These are phyloP conservation scores for Parotocinclus haroldoi DNA, from an alignment of 2,797 vertebrate species.

Conservation along the genomic window DNA sequence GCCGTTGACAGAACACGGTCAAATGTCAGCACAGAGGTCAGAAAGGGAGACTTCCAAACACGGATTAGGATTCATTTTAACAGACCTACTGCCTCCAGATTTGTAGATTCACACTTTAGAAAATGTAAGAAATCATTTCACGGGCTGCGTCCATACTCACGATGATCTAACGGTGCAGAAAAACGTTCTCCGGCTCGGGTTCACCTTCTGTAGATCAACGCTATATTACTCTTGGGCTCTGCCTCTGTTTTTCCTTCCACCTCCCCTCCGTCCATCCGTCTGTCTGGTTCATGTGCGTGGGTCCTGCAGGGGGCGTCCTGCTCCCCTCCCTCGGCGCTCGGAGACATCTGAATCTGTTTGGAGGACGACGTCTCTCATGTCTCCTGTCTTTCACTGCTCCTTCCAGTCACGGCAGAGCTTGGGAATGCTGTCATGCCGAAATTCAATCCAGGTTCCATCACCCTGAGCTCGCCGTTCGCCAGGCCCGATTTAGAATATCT, in stretches of 20 bases:
- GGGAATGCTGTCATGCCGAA: conserved; percentile 74
- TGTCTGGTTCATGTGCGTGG: too few species aligned
- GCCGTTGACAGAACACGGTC: neutral
- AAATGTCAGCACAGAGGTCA: neutral
- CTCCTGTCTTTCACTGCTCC: conserved; percentile 33
- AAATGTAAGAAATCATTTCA: too few species aligned
- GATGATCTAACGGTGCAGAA: too few species aligned
- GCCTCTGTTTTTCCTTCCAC: conserved; percentile 7
- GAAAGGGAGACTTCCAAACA: too few species aligned
- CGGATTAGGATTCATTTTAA: too few species aligned
- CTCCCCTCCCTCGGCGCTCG: neutral
- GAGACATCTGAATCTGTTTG: conserved; percentile 59
- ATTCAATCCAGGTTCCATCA: conserved; percentile 66
- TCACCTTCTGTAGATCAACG: neutral
- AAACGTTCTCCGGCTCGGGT: neutral
- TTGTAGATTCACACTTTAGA: too few species aligned
- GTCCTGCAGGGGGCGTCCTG: conserved; percentile 17
- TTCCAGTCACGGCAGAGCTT: conserved; percentile 41
- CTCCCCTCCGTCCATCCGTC: conserved; percentile 13
- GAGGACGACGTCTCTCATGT: conserved; percentile 55
- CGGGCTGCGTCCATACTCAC: too few species aligned
- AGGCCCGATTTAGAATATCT: conserved; percentile 42
- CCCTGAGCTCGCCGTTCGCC: conserved; percentile 41
- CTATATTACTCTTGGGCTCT: neutral
- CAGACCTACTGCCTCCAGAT: too few species aligned